These are phyloP conservation scores for Neria commutata DNA, from an alignment of 2,888 invertebrate genomes.

Conservation along the genomic window DNA sequence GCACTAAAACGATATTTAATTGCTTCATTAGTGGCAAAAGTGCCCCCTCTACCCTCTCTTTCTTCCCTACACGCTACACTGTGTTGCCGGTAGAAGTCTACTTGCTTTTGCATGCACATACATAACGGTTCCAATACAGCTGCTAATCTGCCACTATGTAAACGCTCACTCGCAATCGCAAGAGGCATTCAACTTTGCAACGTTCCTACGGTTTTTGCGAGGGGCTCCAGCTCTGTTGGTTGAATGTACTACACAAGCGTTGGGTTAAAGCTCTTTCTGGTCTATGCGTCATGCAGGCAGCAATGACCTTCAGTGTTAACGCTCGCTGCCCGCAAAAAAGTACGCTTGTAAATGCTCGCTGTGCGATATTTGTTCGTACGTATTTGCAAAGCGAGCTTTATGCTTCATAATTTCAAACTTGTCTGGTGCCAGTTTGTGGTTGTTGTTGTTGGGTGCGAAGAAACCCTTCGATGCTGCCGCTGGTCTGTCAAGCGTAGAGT, in stretches of 20 bases:
- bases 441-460: no score
- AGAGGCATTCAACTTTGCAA: constrained; percentile 10
- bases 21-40: constrained; percentile 2
- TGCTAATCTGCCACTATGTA: background rate
- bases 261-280: constrained; percentile 1
- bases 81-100: background rate
- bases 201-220: background rate
- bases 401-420: no score
- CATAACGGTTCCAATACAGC: background rate
- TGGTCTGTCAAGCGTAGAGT: no score
- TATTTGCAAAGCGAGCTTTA: no score
- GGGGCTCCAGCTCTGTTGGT: background rate
- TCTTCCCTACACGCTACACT: background rate
- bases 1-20: constrained; percentile 14
- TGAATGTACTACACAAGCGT: background rate
- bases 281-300: constrained; percentile 1
- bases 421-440: no score
- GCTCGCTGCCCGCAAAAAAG: no score
- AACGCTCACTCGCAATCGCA: background rate
- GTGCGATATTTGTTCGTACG: no score
- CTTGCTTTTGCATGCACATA: background rate
- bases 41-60: background rate
- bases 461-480: no score
- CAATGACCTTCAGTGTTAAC: constrained; percentile 16
- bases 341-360: no score